A percentile compares a stretch with the other conserved stretches of the same genome.
phyloP scores from a whole-genome alignment of 2,113 vertebrate species.

The Xiphorhynchus elegans region DNA sequence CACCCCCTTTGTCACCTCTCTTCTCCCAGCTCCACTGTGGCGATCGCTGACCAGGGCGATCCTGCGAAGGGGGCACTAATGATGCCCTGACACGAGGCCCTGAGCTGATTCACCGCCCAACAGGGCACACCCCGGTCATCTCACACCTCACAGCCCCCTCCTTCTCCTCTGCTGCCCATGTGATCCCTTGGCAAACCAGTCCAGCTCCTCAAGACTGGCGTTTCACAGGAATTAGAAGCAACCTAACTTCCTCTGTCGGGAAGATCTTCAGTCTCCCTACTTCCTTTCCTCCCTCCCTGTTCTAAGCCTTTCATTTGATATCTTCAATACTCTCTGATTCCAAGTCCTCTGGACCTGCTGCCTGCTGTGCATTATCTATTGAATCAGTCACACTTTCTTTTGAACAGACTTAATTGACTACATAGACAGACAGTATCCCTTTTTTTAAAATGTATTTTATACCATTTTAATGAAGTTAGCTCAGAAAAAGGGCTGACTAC shows the following conservation, averaged over 20 bases:
- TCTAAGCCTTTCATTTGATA: constrained; percentile 3
- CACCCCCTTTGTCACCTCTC: not conserved
- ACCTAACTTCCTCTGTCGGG: not conserved
- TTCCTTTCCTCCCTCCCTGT: not conserved
- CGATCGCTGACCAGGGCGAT: not conserved
- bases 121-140: not conserved
- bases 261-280: not conserved
- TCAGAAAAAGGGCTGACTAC: not conserved
- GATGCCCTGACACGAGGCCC: not conserved
- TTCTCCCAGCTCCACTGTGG: not conserved
- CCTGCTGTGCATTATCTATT: not conserved
- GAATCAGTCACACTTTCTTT: not conserved
- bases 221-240: not conserved
- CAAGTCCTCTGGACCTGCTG: not conserved
- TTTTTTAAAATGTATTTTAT: not conserved
- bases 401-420: not conserved
- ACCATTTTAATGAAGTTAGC: not conserved
- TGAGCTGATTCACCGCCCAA: not conserved
- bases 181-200: not conserved
- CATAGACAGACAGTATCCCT: not conserved
- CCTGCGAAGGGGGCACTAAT: not conserved
- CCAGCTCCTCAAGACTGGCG: not conserved
- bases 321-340: not conserved
- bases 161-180: not conserved
- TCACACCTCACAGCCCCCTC: not conserved